A percentile compares a stretch with the other conserved stretches of the same genome.
phyloP scores from a whole-genome alignment of 2,888 invertebrate genomes.

The Enchytraeus crypticus region DNA sequence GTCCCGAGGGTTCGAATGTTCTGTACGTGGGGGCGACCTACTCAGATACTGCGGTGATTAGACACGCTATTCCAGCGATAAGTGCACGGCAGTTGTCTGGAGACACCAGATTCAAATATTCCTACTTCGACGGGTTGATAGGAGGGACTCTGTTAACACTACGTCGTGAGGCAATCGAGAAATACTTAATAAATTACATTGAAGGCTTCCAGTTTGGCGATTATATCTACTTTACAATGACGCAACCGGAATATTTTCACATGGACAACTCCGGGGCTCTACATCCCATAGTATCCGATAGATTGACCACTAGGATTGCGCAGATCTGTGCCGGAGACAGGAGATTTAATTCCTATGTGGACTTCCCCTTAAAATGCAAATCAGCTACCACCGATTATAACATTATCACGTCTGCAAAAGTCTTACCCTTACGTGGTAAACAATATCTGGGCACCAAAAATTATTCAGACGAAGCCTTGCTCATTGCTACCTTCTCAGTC shows the following conservation, averaged over 20 bases:
- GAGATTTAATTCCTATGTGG: constrained; percentile 92
- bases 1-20: constrained; percentile 4
- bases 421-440: constrained; percentile 61
- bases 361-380: constrained; percentile 72
- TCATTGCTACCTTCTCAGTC: constrained; percentile 15
- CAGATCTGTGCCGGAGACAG: constrained; percentile 89
- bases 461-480: constrained; percentile 44
- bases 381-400: neutral
- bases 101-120: constrained; percentile 2
- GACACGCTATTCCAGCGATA: constrained; percentile 11
- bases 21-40: constrained; percentile 17
- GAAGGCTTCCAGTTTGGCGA: constrained; percentile 37
- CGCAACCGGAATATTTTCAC: constrained; percentile 1
- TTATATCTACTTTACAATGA: constrained; percentile 35
- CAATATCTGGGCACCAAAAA: constrained; percentile 80
- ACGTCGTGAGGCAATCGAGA: constrained; percentile 5
- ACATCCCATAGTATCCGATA: constrained; percentile 52
- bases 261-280: neutral
- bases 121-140: constrained; percentile 4
- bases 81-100: constrained; percentile 13
- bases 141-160: constrained; percentile 7
- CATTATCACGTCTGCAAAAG: neutral
- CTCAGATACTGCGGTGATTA: neutral
- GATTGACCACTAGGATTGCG: constrained; percentile 54
- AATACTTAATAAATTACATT: constrained; percentile 34